Conservation (phyloP, 2,888 invertebrate species). For the Trichogramma dendrolimi region DNA sequence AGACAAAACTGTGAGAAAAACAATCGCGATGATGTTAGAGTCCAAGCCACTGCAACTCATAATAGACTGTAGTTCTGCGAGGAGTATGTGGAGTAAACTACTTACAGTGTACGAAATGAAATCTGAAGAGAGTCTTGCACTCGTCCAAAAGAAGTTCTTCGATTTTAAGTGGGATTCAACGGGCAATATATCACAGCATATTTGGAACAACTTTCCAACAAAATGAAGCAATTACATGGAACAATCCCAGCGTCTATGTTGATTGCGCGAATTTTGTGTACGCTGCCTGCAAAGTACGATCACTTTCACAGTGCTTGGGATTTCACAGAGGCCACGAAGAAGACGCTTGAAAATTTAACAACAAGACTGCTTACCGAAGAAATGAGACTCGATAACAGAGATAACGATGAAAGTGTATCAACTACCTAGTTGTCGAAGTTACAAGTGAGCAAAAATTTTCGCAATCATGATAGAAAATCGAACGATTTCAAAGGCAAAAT, state of each 20-base stretch:
- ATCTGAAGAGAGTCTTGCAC: constrained; percentile 25
- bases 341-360: constrained; percentile 17
- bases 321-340: constrained; percentile 8
- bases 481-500: too few species aligned
- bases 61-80: constrained; percentile 25
- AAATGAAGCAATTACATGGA: constrained; percentile 28
- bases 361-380: constrained; percentile 10
- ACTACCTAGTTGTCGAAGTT: too few species aligned
- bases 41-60: constrained; percentile 27
- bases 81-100: constrained; percentile 33
- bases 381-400: neutral
- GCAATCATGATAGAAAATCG: too few species aligned
- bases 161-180: constrained; percentile 23
- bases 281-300: constrained; percentile 9
- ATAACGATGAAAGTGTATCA: too few species aligned
- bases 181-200: constrained; percentile 20
- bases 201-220: constrained; percentile 27
- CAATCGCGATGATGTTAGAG: constrained; percentile 31
- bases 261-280: constrained; percentile 23
- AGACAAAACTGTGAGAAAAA: constrained; percentile 15
- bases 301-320: constrained; percentile 32
- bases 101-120: constrained; percentile 31
- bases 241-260: constrained; percentile 29
- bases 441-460: too few species aligned
- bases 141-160: constrained; percentile 33